A percentile compares a stretch with the other conserved stretches of the same genome.
phyloP scores from a whole-genome alignment of 2,888 invertebrate genomes.

The Encarsia formosa region DNA sequence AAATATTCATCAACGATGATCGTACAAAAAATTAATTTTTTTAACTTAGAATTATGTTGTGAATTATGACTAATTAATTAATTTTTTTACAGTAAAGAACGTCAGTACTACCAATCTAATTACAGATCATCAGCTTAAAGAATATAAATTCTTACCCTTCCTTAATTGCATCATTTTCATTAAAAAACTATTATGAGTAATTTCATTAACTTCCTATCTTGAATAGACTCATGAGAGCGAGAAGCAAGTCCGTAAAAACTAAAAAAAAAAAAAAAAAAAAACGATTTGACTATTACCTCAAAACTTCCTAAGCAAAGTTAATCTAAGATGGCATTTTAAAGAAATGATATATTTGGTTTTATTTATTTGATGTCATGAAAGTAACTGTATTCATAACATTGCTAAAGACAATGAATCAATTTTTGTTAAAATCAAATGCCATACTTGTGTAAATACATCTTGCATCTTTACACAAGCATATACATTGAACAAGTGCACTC shows the following conservation, averaged over 20 bases:
- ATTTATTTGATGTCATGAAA: slow-evolving; percentile 35
- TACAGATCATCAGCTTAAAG: slow-evolving; percentile 27
- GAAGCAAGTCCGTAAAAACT: too few species aligned
- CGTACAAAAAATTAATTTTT: slow-evolving; percentile 7
- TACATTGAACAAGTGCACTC: slow-evolving; percentile 1
- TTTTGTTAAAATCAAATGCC: too few species aligned
- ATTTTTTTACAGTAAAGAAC: slow-evolving; percentile 33
- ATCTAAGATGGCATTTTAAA: slow-evolving; percentile 22
- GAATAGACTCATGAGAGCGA: too few species aligned
- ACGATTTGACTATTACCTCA: too few species aligned
- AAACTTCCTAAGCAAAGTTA: slow-evolving; percentile 19
- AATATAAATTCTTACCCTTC: slow-evolving; percentile 32
- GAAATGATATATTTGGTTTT: slow-evolving; percentile 22
- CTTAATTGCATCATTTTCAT: slow-evolving; percentile 31
- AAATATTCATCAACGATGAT: slow-evolving; percentile 13
- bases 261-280: too few species aligned
- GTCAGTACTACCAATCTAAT: slow-evolving; percentile 32
- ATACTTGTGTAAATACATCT: slow-evolving; percentile 11
- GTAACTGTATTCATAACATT: slow-evolving; percentile 25
- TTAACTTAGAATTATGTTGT: too few species aligned
- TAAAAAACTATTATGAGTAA: slow-evolving; percentile 18
- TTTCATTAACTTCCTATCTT: slow-evolving; percentile 20
- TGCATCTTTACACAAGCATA: slow-evolving; percentile 2
- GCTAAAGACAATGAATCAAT: too few species aligned
- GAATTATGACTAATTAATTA: too few species aligned